Evolutionary conservation across 2,113 vertebrate species (phyloP).

Genomic region (Furnarius figulus): DNA sequence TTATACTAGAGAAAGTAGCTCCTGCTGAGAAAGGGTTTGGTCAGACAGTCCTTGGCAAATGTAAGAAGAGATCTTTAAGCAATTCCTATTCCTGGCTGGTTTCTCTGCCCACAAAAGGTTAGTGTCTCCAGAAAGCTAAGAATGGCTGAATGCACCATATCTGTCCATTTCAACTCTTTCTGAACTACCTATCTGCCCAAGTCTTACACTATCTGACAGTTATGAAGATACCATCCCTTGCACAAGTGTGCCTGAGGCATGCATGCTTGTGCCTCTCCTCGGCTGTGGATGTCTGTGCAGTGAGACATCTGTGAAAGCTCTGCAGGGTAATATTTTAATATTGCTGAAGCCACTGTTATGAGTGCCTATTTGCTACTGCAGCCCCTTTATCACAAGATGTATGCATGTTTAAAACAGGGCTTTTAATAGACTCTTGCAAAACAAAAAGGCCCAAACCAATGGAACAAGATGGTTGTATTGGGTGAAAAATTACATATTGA

Average conservation of each 20-base stretch:
- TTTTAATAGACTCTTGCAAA: neutral
- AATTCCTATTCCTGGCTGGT: neutral
- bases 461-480: neutral
- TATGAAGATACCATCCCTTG: neutral
- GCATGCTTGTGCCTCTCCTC: neutral
- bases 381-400: neutral
- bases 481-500: neutral
- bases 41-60: neutral
- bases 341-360: neutral
- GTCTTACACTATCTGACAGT: neutral
- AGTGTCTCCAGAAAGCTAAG: neutral
- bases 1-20: neutral
- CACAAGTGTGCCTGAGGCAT: neutral
- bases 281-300: neutral
- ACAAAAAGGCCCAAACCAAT: neutral
- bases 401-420: rapidly evolving
- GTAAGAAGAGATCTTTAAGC: neutral
- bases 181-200: neutral
- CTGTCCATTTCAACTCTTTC: neutral
- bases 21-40: neutral
- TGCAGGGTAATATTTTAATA: neutral
- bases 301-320: neutral
- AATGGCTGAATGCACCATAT: rapidly evolving
- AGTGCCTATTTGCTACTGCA: neutral
- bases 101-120: neutral